Conservation (phyloP, 2,888 invertebrate genomes). For the Limnephilus auricula region DNA sequence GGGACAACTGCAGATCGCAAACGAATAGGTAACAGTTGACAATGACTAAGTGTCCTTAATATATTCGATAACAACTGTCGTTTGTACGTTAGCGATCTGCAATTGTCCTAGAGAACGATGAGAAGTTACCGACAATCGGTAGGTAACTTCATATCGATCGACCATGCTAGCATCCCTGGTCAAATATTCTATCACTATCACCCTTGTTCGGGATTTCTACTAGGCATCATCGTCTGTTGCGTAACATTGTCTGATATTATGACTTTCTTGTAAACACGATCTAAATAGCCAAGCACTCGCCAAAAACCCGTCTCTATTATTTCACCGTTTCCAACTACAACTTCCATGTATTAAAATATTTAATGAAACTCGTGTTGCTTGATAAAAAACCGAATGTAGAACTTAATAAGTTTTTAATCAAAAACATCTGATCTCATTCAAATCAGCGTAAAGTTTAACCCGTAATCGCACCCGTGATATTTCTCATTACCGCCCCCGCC, state of each 20-base stretch:
- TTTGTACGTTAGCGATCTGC: too few relatives aligned
- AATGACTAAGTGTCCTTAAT: too few relatives aligned
- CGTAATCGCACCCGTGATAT: neutral
- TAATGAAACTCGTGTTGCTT: neutral
- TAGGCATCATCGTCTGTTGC: too few relatives aligned
- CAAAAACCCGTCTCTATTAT: neutral
- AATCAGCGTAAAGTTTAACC: neutral
- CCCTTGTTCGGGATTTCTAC: neutral
- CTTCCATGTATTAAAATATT: neutral
- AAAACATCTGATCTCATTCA: neutral
- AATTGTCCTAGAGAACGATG: too few relatives aligned
- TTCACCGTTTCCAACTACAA: neutral
- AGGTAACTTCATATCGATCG: too few relatives aligned
- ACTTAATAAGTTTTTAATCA: neutral
- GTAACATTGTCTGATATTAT: neutral
- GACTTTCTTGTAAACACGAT: neutral
- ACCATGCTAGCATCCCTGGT: too few relatives aligned
- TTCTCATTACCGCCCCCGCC: constrained; percentile 6
- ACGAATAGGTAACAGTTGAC: too few relatives aligned
- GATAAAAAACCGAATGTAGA: neutral
- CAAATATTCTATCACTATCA: neutral
- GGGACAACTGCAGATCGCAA: too few relatives aligned
- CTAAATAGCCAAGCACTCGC: neutral
- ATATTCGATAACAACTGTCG: too few relatives aligned
- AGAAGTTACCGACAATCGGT: too few relatives aligned